Percentiles rank a stretch among this genome's conserved stretches.
Evolutionary conservation across 2,797 vertebrate genomes (phyloP).

Genomic region (Thunnus albacares): DNA sequence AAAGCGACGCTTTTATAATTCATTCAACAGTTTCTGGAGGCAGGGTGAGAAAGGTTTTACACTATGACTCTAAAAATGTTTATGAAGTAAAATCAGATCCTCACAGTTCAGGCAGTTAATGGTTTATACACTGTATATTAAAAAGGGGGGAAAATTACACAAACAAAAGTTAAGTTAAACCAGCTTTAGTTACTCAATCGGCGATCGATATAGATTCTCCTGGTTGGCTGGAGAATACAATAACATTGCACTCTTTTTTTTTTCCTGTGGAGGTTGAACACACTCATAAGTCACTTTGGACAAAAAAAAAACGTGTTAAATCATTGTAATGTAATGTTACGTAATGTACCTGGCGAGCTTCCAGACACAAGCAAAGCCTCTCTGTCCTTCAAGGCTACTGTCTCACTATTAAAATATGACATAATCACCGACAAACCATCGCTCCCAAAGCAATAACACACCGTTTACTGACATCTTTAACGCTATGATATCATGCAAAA

Average conservation of each 20-base stretch:
- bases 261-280: background rate
- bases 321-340: background rate
- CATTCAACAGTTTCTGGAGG: conserved; percentile 27
- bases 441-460: conserved; percentile 42
- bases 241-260: too few species aligned
- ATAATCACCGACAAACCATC: conserved; percentile 18
- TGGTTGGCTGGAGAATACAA: background rate
- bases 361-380: background rate
- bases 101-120: background rate
- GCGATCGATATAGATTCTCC: background rate
- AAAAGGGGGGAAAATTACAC: too few species aligned
- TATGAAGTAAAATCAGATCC: background rate
- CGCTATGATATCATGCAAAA: too few species aligned
- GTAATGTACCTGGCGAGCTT: background rate
- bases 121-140: background rate
- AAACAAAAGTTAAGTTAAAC: background rate
- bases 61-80: conserved; percentile 17
- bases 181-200: background rate
- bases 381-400: background rate
- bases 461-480: background rate
- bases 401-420: conserved; percentile 55
- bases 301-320: background rate
- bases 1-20: too few species aligned
- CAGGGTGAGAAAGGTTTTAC: conserved; percentile 35
- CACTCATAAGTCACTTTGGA: too few species aligned